phyloP scores from a whole-genome alignment of 2,888 invertebrate species.

The Holacanthella duospinosa region DNA sequence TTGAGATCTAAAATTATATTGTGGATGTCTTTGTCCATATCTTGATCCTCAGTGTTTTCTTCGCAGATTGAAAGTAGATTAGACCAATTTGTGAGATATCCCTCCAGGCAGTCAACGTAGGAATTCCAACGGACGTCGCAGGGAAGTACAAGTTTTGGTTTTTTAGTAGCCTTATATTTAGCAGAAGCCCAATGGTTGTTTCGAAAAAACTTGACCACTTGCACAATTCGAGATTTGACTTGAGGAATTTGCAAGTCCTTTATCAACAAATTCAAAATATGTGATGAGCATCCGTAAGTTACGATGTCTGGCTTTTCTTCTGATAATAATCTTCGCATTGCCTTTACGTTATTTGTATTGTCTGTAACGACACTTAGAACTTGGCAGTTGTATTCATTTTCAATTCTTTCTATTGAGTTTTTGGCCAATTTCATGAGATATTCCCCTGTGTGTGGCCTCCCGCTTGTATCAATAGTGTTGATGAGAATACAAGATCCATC shows the following conservation, averaged over 20 bases:
- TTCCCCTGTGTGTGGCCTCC: background rate
- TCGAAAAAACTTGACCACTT: conserved; percentile 7
- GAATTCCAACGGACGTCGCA: too few species aligned
- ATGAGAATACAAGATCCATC: background rate
- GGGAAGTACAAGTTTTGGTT: too few species aligned
- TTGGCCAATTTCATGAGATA: background rate
- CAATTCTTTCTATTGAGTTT: background rate
- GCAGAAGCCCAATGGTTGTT: conserved; percentile 9
- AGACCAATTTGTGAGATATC: too few species aligned
- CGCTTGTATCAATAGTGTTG: conserved; percentile 1
- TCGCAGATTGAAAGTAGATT: too few species aligned
- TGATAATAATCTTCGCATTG: background rate
- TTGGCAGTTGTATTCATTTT: background rate
- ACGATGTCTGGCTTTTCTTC: background rate
- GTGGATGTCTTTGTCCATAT: background rate
- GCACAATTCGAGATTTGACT: background rate
- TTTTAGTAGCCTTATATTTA: too few species aligned
- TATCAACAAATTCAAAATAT: conserved; percentile 5
- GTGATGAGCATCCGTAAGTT: conserved; percentile 7
- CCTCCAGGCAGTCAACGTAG: too few species aligned
- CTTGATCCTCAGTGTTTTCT: too few species aligned
- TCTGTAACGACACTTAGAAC: conserved; percentile 6
- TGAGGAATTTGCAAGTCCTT: background rate
- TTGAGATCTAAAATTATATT: background rate
- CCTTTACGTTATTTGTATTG: conserved; percentile 6